A percentile compares a stretch with the other conserved stretches of the same genome.
phyloP scores from a whole-genome alignment of 2,113 vertebrate species.

The Rhagologus leucostigma region DNA sequence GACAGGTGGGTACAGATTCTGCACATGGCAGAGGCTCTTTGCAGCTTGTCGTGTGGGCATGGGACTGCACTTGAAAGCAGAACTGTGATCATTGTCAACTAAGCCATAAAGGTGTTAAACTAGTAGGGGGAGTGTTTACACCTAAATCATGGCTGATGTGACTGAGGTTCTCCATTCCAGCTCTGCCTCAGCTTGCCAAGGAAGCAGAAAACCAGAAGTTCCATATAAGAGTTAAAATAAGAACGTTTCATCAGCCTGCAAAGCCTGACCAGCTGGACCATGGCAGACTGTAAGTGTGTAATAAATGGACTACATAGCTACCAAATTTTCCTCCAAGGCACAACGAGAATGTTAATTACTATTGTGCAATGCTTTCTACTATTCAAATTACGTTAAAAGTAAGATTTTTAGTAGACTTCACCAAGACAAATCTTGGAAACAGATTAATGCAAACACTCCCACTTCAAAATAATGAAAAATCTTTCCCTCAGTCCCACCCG shows the following conservation, averaged over 20 bases:
- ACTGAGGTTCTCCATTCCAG: neutral
- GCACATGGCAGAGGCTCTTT: fast-evolving
- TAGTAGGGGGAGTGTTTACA: fast-evolving
- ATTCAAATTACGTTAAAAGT: neutral
- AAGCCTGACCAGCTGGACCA: neutral
- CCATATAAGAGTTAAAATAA: neutral
- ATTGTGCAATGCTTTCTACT: neutral
- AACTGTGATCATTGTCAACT: fast-evolving
- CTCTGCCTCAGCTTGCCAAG: neutral
- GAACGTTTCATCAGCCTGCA: neutral
- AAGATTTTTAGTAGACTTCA: neutral
- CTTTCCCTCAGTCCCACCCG: neutral
- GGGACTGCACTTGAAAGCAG: no score
- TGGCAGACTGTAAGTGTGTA: neutral
- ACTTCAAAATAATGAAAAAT: neutral
- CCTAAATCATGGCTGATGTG: fast-evolving
- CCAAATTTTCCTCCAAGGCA: neutral
- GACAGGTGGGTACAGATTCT: neutral
- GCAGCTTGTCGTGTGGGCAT: fast-evolving
- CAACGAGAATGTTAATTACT: neutral
- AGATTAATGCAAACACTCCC: neutral
- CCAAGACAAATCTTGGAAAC: neutral
- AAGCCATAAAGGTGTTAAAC: neutral
- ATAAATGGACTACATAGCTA: neutral
- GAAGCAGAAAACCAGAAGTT: neutral